These are phyloP conservation scores for Leptatherina wallacei DNA, from an alignment of 2,797 vertebrate species.

Conservation along the genomic window DNA sequence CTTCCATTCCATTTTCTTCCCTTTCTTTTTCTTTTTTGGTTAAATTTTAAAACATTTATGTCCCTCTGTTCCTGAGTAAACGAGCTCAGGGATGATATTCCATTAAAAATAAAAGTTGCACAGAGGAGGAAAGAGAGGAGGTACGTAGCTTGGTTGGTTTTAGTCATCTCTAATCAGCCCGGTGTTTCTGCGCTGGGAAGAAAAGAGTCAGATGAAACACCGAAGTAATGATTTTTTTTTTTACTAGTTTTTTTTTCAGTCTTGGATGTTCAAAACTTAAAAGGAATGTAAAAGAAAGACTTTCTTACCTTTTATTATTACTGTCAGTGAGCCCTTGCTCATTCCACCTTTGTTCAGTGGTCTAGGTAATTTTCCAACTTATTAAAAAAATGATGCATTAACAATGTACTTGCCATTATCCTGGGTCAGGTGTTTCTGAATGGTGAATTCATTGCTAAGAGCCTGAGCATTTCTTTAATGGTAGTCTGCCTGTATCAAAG, in stretches of 20 bases:
- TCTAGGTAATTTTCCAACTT: constrained; percentile 82
- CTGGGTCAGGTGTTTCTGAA: constrained; percentile 74
- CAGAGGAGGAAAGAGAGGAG: constrained; percentile 75
- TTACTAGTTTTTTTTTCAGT: constrained; percentile 72
- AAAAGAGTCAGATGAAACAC: constrained; percentile 84
- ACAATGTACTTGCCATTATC: constrained; percentile 80
- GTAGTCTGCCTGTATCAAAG: constrained; percentile 76
- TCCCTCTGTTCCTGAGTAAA: constrained; percentile 85
- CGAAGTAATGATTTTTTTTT: constrained; percentile 77
- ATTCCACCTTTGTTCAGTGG: constrained; percentile 77
- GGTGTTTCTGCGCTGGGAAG: constrained; percentile 77
- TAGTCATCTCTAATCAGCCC: constrained; percentile 85
- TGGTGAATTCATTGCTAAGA: constrained; percentile 70
- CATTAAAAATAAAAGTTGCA: constrained; percentile 89
- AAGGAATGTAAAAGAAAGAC: constrained; percentile 79
- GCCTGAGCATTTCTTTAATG: constrained; percentile 77
- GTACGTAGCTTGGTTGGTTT: constrained; percentile 67
- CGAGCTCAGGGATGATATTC: constrained; percentile 85
- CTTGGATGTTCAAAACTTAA: constrained; percentile 80
- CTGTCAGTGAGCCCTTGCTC: constrained; percentile 72
- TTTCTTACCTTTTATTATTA: constrained; percentile 82
- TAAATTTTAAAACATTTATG: constrained; percentile 89
- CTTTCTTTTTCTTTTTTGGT: constrained; percentile 74
- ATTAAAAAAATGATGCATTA: constrained; percentile 83
- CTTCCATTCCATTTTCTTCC: constrained; percentile 80